Evolutionary conservation across 1,140 invertebrate genomes (phyloP).

Genomic region (Hylaeus volcanicus): DNA sequence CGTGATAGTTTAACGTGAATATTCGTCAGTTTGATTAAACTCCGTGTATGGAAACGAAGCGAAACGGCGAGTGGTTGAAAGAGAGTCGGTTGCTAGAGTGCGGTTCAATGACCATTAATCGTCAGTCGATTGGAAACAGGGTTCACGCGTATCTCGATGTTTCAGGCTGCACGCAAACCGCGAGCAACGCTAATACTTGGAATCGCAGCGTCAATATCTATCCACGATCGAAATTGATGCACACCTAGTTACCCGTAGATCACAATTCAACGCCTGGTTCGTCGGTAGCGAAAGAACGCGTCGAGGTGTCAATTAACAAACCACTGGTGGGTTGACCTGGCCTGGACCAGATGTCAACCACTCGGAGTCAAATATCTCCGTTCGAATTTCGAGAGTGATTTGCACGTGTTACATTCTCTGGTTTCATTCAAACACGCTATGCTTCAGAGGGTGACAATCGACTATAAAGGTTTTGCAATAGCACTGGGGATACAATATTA

Average conservation of each 20-base stretch:
- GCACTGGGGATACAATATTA: too few species aligned
- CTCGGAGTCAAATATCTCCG: too few species aligned
- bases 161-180: constrained; percentile 22
- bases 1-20: not conserved
- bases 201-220: constrained; percentile 16
- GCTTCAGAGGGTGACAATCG: too few species aligned
- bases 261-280: not conserved
- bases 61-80: not conserved
- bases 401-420: too few species aligned
- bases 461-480: too few species aligned
- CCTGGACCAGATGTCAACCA: too few species aligned
- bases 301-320: not conserved
- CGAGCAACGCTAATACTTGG: constrained; percentile 5
- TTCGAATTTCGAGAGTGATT: too few species aligned
- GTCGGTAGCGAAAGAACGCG: not conserved
- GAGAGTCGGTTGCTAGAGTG: not conserved
- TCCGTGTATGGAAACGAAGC: not conserved
- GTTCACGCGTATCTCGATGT: constrained; percentile 35
- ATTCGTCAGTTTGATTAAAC: not conserved
- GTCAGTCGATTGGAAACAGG: constrained; percentile 33
- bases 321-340: too few species aligned
- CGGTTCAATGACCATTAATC: constrained; percentile 48
- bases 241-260: not conserved
- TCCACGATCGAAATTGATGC: constrained; percentile 27
- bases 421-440: too few species aligned